Conservation (phyloP, 2,113 vertebrate species). For the Leptodactylus fuscus region DNA sequence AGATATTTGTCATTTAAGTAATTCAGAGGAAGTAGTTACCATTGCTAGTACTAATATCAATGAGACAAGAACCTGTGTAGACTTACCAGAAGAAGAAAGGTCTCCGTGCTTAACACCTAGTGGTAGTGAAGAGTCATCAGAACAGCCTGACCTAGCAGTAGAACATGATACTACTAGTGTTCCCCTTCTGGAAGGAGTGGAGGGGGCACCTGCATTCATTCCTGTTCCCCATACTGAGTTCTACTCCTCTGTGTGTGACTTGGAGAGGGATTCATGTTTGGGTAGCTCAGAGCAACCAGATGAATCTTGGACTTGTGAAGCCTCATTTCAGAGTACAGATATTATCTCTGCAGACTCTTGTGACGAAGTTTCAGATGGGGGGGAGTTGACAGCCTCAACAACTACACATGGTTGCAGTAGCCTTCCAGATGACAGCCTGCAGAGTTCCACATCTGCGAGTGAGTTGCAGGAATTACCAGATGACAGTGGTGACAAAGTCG, state of each 20-base stretch:
- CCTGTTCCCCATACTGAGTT: not conserved
- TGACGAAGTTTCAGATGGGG: conserved; percentile 25
- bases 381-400: not conserved
- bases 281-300: conserved; percentile 11
- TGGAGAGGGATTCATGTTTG: conserved; percentile 12
- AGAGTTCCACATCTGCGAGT: conserved; percentile 9
- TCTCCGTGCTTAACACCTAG: not conserved
- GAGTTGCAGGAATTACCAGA: not conserved
- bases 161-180: not conserved
- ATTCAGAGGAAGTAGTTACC: not conserved
- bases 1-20: not conserved
- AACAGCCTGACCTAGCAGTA: not conserved
- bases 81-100: not conserved
- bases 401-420: not conserved
- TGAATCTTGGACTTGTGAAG: conserved; percentile 8
- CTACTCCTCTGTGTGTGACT: conserved; percentile 9
- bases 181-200: not conserved
- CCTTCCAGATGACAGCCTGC: not conserved
- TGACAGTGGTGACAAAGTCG: not conserved
- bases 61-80: not conserved
- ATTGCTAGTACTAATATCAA: not conserved
- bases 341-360: not conserved
- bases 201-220: not conserved
- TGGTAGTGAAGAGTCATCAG: not conserved
- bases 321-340: conserved; percentile 23